A percentile compares a stretch with the other conserved stretches of the same genome.
Conservation (phyloP, 1,140 invertebrate species). For the Venturia canescens region DNA sequence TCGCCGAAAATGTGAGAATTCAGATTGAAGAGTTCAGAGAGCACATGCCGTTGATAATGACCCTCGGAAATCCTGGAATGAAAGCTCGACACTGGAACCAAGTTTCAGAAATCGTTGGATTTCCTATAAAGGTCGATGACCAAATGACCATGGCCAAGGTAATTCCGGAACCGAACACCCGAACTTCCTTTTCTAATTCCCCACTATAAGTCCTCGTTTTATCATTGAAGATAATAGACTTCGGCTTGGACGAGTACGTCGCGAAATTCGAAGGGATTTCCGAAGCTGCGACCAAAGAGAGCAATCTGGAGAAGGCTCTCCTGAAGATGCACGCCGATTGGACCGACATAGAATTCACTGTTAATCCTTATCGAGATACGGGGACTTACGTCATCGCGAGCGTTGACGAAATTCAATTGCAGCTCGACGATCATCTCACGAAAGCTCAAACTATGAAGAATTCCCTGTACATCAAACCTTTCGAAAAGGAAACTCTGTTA, state of each 20-base stretch:
- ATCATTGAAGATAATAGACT: constrained; percentile 87
- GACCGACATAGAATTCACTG: constrained; percentile 90
- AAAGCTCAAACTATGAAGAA: constrained; percentile 99
- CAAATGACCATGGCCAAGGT: constrained; percentile 89
- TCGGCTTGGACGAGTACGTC: constrained; percentile 93
- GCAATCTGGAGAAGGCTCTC: constrained; percentile 92
- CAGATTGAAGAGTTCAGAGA: constrained; percentile 94
- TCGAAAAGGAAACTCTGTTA: constrained; percentile 88
- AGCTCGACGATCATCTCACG: constrained; percentile 97
- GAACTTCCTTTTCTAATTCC: too few species aligned
- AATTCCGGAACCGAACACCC: too few species aligned
- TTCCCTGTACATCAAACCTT: constrained; percentile 97
- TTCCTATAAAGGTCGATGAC: constrained; percentile 91
- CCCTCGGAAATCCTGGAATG: constrained; percentile 95
- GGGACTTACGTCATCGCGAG: constrained; percentile 94
- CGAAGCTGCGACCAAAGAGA: constrained; percentile 97
- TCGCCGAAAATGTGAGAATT: constrained; percentile 81
- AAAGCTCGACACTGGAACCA: constrained; percentile 97
- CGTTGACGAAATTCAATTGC: constrained; percentile 96
- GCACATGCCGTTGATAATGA: constrained; percentile 93
- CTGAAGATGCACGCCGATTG: constrained; percentile 96
- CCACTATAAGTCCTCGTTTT: neutral
- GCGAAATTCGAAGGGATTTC: constrained; percentile 95
- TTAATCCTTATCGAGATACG: constrained; percentile 90
- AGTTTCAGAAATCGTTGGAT: constrained; percentile 96